A percentile compares a stretch with the other conserved stretches of the same genome.
phyloP scores from a whole-genome alignment of 1,140 invertebrate genomes.

The Condylostylus longicornis region DNA sequence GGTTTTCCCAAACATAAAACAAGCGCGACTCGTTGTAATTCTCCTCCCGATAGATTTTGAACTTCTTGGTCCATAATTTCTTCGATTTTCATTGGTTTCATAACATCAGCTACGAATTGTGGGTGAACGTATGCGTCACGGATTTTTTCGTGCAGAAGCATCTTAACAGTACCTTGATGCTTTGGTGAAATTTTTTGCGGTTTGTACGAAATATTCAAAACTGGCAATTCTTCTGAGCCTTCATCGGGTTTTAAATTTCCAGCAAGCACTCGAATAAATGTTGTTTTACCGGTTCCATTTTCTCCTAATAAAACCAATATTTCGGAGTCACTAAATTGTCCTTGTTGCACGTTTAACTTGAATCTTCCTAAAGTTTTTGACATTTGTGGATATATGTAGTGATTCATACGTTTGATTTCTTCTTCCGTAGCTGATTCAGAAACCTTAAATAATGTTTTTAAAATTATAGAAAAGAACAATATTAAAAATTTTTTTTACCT shows the following conservation, averaged over 20 bases:
- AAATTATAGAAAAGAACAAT: background rate
- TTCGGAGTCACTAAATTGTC: slow-evolving; percentile 98
- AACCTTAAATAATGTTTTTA: slow-evolving; percentile 28
- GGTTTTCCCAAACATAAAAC: slow-evolving; percentile 95
- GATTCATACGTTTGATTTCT: slow-evolving; percentile 86
- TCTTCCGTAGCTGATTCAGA: slow-evolving; percentile 95
- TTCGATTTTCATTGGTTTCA: slow-evolving; percentile 97
- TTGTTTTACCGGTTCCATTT: slow-evolving; percentile 99
- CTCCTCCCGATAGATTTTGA: slow-evolving; percentile 97
- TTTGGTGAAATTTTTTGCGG: slow-evolving; percentile 99
- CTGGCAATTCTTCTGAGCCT: slow-evolving; percentile 63
- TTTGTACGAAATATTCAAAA: slow-evolving; percentile 97
- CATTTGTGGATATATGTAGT: slow-evolving; percentile 89
- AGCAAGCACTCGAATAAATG: slow-evolving; percentile 96
- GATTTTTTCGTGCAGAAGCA: slow-evolving; percentile 90
- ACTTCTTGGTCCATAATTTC: slow-evolving; percentile 98
- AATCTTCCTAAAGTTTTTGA: slow-evolving; percentile 75
- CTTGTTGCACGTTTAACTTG: slow-evolving; percentile 61
- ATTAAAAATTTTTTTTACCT: slow-evolving; percentile 38
- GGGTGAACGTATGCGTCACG: slow-evolving; percentile 94
- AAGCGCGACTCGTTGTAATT: slow-evolving; percentile 93
- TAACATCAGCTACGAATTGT: slow-evolving; percentile 95
- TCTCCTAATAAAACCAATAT: slow-evolving; percentile 97
- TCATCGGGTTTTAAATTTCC: slow-evolving; percentile 86
- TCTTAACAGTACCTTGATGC: slow-evolving; percentile 81